Conservation (phyloP, 2,113 vertebrate species). For the Tachysurus vachellii region DNA sequence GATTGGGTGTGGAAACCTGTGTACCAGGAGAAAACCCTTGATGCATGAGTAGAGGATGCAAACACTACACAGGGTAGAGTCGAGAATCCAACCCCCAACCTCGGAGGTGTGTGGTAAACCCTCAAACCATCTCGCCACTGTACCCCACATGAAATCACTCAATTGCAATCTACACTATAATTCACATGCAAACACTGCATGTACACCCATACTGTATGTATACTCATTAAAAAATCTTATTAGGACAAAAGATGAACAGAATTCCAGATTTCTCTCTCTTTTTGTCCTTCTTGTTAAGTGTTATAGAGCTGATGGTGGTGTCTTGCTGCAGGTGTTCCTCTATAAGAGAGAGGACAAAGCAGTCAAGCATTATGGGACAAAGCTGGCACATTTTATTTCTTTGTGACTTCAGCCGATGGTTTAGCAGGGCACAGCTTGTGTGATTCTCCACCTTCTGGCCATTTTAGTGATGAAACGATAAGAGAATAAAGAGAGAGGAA, state of each 20-base stretch:
- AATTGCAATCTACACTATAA: neutral
- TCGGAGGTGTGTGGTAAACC: no score
- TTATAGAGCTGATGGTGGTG: neutral
- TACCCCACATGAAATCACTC: neutral
- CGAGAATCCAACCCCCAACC: no score
- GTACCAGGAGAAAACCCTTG: no score
- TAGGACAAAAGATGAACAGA: neutral
- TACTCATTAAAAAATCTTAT: neutral
- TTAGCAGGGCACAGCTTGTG: constrained; percentile 14
- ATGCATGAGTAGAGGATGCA: no score
- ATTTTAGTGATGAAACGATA: constrained; percentile 32
- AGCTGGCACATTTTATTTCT: constrained; percentile 13
- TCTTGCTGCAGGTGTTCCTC: neutral
- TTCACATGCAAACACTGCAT: neutral
- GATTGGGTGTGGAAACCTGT: no score
- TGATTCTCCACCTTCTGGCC: constrained; percentile 20
- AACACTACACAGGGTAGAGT: no score
- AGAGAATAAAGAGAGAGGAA: constrained; percentile 34
- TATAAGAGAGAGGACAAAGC: neutral
- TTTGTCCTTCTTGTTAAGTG: neutral
- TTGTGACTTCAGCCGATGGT: constrained; percentile 12
- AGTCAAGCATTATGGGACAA: neutral
- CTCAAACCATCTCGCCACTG: no score
- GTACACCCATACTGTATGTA: neutral
- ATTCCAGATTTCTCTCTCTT: neutral